Conservation (phyloP, 2,888 invertebrate species). For the Macrostomum cliftonense region DNA sequence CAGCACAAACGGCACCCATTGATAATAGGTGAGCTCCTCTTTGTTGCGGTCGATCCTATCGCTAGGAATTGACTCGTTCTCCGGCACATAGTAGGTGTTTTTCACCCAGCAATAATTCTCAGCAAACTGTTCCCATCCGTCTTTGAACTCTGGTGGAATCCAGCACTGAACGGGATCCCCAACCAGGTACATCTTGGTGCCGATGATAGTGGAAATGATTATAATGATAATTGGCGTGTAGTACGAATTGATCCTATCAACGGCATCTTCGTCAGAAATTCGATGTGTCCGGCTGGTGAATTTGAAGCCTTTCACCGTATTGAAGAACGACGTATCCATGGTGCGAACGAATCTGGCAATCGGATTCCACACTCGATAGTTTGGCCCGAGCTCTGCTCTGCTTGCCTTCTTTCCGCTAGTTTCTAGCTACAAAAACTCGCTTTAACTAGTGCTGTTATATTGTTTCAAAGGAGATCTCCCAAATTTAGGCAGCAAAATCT, state of each 20-base stretch:
- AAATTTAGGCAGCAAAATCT: too few relatives aligned
- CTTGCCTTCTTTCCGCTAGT: too few relatives aligned
- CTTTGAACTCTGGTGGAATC: slow-evolving; percentile 41
- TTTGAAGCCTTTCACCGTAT: slow-evolving; percentile 1
- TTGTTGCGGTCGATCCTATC: slow-evolving; percentile 23
- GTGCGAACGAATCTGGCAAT: too few relatives aligned
- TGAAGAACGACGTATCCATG: slow-evolving; percentile 8
- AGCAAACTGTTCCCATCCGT: slow-evolving; percentile 41
- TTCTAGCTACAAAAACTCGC: too few relatives aligned
- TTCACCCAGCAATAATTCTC: slow-evolving; percentile 42
- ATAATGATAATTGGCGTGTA: slow-evolving; percentile 51
- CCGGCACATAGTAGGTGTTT: slow-evolving; percentile 41
- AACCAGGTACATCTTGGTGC: slow-evolving; percentile 69
- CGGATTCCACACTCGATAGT: too few relatives aligned
- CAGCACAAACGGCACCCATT: slow-evolving; percentile 40
- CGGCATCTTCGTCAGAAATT: slow-evolving; percentile 29
- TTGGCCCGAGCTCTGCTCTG: background rate
- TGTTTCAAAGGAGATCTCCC: too few relatives aligned
- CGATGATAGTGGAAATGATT: slow-evolving; percentile 74
- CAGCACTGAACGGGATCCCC: slow-evolving; percentile 85
- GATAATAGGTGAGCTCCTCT: slow-evolving; percentile 33
- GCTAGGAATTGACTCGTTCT: slow-evolving; percentile 31
- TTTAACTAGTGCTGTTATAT: too few relatives aligned
- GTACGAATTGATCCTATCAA: slow-evolving; percentile 39
- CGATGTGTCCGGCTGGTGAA: slow-evolving; percentile 5